Base-by-base conservation (phyloP, 2,888 invertebrate genomes). In the Vanessa cardui region DNA sequence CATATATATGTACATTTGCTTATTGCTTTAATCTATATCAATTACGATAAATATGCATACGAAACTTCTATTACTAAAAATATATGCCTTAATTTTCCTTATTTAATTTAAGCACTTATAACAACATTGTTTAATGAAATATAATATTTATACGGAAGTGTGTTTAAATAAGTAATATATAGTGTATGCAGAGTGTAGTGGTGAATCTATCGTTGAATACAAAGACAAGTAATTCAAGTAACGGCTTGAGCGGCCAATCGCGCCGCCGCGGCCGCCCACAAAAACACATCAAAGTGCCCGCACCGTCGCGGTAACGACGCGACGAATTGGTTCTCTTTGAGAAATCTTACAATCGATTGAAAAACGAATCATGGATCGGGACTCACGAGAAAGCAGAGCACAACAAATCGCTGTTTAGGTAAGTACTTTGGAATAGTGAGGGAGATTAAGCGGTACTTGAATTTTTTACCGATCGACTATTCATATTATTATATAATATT, bases 281-380 rank as follows among this genome's bases (percentile, higher is more conserved):
- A 84, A 92, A 91, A 90, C 89, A 78, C 74, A 83, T 91, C 91
- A 91, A 92, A 92, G 89, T 74, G 66, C 78, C 89, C 89, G 89
- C 88, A 68, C 77, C 79, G 80, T 83, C 82, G 83, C 86, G 83
- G 82, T 85, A 83, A 85, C 80, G 78, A 84, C 81, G 89, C 89
- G 88, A 89, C 91, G 91, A 92, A 92, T 91, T 87, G 86, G 81
- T 81, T 86, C 85, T 81, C 85, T 87, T 89, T 84, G 83, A 82
- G 82, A 88, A 89, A 87, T 86, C 84, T 83, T 85, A 83, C 85
- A 85, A 86, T 83, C 81, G 83, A 72, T 83, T 81, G 75, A 83
- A 86, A 85, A 83, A 85, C 80, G 80, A 78, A 80, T 73, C 76
- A 72, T 74, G 76, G 81, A 74, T 72, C 72, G 77, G 77, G 76